Evolutionary conservation across 2,797 vertebrate species (phyloP), one percentile per base, ranked within the genome.

Genomic region (Lithobates pipiens): DNA sequence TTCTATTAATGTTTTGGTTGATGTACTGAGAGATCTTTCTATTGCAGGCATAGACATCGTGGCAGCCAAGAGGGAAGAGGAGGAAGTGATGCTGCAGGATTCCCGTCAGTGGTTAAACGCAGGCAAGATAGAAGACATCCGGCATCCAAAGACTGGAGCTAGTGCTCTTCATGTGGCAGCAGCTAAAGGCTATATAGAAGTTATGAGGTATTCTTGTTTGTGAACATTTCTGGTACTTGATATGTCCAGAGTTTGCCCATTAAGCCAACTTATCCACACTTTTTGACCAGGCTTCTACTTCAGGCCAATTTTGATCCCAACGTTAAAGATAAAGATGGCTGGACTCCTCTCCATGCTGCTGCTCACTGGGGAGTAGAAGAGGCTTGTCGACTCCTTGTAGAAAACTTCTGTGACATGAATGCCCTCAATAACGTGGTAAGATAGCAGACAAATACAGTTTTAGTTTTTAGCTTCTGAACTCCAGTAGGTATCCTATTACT

Each of bases 291-390:
- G 91, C 92, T 97, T 54, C 92, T 98, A 79, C 96, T 96, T 79
- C 97, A 97, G 90, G 97, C 97, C 3, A 96, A 95, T 34, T 93
- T 97, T 10, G 95, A 97, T 34, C 95, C 96, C 0, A 96, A 96
- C 3, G 95, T 95, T 39, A 92, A 91, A 42, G 97, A 98, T 77
- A 93, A 93, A 13, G 97, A 98, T 0, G 97, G 97, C 89, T 98
- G 97, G 97, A 96, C 97, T 0, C 97, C 97, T 1, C 94, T 98
- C 54, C 97, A 98, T 0, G 97, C 96, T 0, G 97, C 97, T 0
- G 96, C 97, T 1, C 97, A 98, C 91, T 98, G 97, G 97, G 96
- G 96, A 0, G 96, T 97, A 88, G 94, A 94, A 3, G 97, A 97
- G 2, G 96, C 97, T 81, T 97, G 96, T 84, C 90, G 92, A 71